Evolutionary conservation across 2,797 vertebrate species (phyloP), one percentile per base, ranked within the genome.

Genomic region (Sebastes nivosus): DNA sequence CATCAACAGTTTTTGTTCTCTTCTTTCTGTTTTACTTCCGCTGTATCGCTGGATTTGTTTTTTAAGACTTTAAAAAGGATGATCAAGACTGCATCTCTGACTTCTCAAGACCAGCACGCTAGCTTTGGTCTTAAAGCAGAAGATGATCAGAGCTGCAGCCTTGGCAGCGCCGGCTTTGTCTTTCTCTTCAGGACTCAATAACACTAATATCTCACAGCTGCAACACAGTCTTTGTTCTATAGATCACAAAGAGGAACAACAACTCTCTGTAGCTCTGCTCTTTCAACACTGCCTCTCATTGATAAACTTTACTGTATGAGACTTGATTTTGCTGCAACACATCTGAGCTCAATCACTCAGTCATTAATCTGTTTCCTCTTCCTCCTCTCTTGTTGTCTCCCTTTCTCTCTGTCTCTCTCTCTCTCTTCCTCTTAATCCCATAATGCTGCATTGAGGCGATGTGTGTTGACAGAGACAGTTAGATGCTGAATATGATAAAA

Each of bases 381-480:
- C 29, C 25, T n/a, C 74, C 34, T 34, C 8, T 79, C 42, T 66
- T 22, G 1, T 60, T 67, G 50, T 22, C 34, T 32, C n/a, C 9
- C 67, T 58, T 10, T 11, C 20, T 38, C 30, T 68, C 38, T 46
- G 54, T 60, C 13, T 61, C 38, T 64, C 4, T 27, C 36, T 71
- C 32, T 71, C 32, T 50, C 60, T 66, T 50, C 3, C 67, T 83
- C 27, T 72, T 72, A 72, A 84, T 83, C 80, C 67, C 55, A 57
- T 78, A 60, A 67, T 57, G 42, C 61, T 72, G 74, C 54, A 55
- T 30, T 46, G 67, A 81, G 77, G 65, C 25, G 12, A 67, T 73
- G 65, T 74, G 69, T 60, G 75, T 67, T 76, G 82, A 85, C 81
- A 72, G 30, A 24, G 67, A 73, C 57, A 61, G 57, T 70, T 52